These are phyloP conservation scores for Trachelus stipa DNA, from an alignment of 2,888 invertebrate species.

Conservation along the genomic window DNA sequence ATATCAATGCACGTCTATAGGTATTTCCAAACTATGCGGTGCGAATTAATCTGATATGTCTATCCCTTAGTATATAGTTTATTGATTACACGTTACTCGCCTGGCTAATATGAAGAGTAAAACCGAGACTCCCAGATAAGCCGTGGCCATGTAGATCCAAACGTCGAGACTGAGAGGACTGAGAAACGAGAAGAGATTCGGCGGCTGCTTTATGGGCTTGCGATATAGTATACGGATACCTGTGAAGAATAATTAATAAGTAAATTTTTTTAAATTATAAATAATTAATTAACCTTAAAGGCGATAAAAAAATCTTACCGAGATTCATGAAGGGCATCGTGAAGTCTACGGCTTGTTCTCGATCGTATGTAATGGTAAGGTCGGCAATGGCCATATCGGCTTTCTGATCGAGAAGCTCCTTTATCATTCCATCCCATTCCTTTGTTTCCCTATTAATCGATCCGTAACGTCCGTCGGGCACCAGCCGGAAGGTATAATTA, in stretches of 20 bases:
- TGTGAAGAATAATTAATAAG: constrained; percentile 27
- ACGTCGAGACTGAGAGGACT: constrained; percentile 74
- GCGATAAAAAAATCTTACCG: constrained; percentile 67
- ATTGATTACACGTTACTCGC: constrained; percentile 56
- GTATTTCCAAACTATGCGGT: not conserved
- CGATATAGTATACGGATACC: constrained; percentile 72
- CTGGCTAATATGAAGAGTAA: constrained; percentile 74
- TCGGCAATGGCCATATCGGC: constrained; percentile 97
- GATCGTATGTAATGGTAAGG: constrained; percentile 95
- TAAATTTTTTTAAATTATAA: not conserved
- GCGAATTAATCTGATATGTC: not conserved
- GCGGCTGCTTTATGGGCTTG: constrained; percentile 73
- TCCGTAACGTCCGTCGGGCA: constrained; percentile 88
- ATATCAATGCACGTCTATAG: not conserved
- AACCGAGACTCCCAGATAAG: constrained; percentile 74
- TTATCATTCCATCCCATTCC: constrained; percentile 94
- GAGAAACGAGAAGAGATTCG: constrained; percentile 77
- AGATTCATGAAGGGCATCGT: constrained; percentile 96
- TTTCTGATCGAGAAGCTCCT: constrained; percentile 87
- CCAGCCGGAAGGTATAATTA: constrained; percentile 87
- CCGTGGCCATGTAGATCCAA: constrained; percentile 77
- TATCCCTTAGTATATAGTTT: not conserved
- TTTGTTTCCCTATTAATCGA: constrained; percentile 84
- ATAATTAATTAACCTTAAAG: not conserved
- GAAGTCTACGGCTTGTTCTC: constrained; percentile 85